Evolutionary conservation across 2,888 invertebrate genomes (phyloP), one percentile per base, ranked within the genome.

Genomic region (Baccha elongata): DNA sequence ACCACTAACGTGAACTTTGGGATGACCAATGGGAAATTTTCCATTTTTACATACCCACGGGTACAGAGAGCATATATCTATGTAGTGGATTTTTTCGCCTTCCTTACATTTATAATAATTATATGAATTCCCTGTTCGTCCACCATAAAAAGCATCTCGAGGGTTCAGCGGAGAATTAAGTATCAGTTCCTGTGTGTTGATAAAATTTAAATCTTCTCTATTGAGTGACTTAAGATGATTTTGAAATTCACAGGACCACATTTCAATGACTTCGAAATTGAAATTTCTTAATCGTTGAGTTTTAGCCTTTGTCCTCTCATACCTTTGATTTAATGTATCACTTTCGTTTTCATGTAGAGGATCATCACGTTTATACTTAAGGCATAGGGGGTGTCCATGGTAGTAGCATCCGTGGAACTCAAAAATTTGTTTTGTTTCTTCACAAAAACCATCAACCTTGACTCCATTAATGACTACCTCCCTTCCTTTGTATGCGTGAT

Each of bases 21-120:
- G 44, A 5, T 46, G 21, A 13, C 46, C 23, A 23, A 23, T 23
- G 5, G 23, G 23, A 5, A 23, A 23, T 23, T 23, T 23, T 5
- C 23, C 64, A 8, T 64, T 35, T 10, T 48, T 40, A 69, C 84
- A 86, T 7, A 87, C 80, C 29, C 48, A 88, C 0, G 88, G 88
- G 62, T 89, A 88, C 2, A 87, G 46, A 0, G 85, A 86, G 80
- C 87, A 86, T 2, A 87, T 81, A 69, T 87, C 87, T 1, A 85
- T 50, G 65, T 87, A 87, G 3, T 46, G 46, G n/a, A 88, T 87
- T 78, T 86, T 84, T 46, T 86, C 87, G 3, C 76, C 75, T 0
- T 37, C 17, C 23, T 60, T 75, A 17, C 64, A 73, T 68, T 86
- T 85, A 64, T 86, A 85, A 13, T 23, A 3, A 23, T 23, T 23